phyloP scores from a whole-genome alignment of 2,113 vertebrate species.

The human region GRCh38 chr1:168090001-168090500 shows the following conservation, averaged over 20 bases:
- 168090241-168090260: rapidly evolving
- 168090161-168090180: neutral
- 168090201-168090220: neutral
- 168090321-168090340: neutral
- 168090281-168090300: neutral
- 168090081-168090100: neutral
- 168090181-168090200: neutral
- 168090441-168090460: rapidly evolving
- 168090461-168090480: too few species aligned
- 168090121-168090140: neutral
- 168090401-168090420: rapidly evolving
- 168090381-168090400: neutral
- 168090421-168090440: rapidly evolving
- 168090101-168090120: rapidly evolving
- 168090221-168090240: neutral
- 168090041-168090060: neutral
- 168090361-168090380: neutral
- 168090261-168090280: neutral
- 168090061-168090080: neutral
- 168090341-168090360: neutral
- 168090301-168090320: neutral
- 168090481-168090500: neutral
- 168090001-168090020: neutral
- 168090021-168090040: neutral
- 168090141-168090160: neutral